phyloP scores from a whole-genome alignment of 2,888 invertebrate genomes.

The Cistogaster globosa region DNA sequence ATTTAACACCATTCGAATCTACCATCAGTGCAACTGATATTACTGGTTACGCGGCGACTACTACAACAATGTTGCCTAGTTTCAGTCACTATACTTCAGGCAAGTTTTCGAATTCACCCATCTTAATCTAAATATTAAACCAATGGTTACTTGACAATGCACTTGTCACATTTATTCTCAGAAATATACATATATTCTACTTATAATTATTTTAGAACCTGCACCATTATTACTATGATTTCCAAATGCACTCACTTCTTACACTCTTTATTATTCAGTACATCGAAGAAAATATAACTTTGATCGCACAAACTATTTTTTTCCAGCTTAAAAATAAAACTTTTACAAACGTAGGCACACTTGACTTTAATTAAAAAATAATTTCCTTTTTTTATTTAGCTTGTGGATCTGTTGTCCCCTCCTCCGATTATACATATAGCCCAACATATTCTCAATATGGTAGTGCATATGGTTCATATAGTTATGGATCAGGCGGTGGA shows the following conservation, averaged over 20 bases:
- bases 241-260: slow-evolving; percentile 41
- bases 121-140: neutral
- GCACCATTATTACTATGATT: slow-evolving; percentile 51
- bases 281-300: neutral
- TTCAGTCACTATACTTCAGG: slow-evolving; percentile 88
- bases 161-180: too few species aligned
- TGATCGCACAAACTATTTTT: slow-evolving; percentile 15
- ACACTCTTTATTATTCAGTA: neutral
- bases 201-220: slow-evolving; percentile 1
- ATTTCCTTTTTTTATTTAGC: slow-evolving; percentile 81
- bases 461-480: slow-evolving; percentile 85
- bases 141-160: neutral
- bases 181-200: neutral
- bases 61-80: slow-evolving; percentile 86
- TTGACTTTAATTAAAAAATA: neutral
- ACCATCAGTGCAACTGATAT: slow-evolving; percentile 42
- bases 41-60: slow-evolving; percentile 51
- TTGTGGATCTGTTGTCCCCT: slow-evolving; percentile 86
- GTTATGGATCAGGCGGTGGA: slow-evolving; percentile 87
- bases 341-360: neutral
- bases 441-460: slow-evolving; percentile 86
- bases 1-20: slow-evolving; percentile 86
- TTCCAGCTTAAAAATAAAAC: neutral
- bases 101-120: slow-evolving; percentile 79
- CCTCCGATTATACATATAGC: slow-evolving; percentile 88